Percentiles rank a stretch among this genome's conserved stretches.
Evolutionary conservation across 2,888 invertebrate genomes (phyloP).

Genomic region (Artemia sp.): DNA sequence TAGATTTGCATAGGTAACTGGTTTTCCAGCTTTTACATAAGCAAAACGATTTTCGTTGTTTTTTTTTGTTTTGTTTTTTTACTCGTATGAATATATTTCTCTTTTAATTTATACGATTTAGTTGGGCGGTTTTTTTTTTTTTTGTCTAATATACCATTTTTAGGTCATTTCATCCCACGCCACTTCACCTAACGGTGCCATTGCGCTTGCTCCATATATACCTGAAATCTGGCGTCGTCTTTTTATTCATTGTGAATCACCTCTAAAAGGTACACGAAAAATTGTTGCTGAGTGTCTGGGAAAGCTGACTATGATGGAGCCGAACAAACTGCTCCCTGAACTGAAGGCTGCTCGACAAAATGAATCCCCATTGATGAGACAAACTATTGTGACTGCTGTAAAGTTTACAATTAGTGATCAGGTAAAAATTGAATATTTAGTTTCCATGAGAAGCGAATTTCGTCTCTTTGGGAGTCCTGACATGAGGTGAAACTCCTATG

Average conservation of each 20-base stretch:
- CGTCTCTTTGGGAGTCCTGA: too few relatives aligned
- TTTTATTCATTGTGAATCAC: constrained; percentile 85
- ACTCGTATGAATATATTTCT: too few relatives aligned
- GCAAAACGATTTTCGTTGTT: too few relatives aligned
- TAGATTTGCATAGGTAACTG: too few relatives aligned
- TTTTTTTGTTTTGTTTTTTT: too few relatives aligned
- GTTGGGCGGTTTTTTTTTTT: background rate
- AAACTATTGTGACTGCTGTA: constrained; percentile 91
- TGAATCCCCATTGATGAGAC: constrained; percentile 67
- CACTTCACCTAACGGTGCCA: constrained; percentile 50
- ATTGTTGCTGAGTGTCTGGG: constrained; percentile 96
- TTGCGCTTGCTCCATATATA: constrained; percentile 31
- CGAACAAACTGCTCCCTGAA: constrained; percentile 65
- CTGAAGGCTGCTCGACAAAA: constrained; percentile 63
- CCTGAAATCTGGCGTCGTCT: constrained; percentile 68
- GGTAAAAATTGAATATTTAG: constrained; percentile 34
- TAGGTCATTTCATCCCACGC: constrained; percentile 71
- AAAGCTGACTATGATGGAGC: constrained; percentile 85
- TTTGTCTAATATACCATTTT: background rate
- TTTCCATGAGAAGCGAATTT: background rate
- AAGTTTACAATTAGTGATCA: constrained; percentile 98
- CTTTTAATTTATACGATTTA: too few relatives aligned
- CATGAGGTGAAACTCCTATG: too few relatives aligned
- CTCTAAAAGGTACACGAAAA: constrained; percentile 94
- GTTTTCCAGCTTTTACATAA: too few relatives aligned